Evolutionary conservation across 2,113 vertebrate genomes (phyloP).

Genomic region (Hippopotamus amphibius): DNA sequence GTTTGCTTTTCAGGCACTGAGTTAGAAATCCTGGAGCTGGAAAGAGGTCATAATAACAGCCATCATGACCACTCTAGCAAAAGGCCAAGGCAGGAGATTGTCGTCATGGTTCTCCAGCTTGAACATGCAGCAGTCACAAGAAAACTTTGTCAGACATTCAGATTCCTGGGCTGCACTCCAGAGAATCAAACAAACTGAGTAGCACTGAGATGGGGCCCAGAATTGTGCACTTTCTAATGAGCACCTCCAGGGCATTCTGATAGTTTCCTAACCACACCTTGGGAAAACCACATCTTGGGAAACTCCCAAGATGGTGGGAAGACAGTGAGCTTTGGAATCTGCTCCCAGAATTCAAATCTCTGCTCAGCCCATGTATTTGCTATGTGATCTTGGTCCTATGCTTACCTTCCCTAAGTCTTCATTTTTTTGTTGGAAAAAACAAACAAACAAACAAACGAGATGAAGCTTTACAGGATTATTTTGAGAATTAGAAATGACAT

Average conservation of each 20-base stretch:
- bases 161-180: neutral
- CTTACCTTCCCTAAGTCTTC: neutral
- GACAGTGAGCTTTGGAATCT: neutral
- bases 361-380: neutral
- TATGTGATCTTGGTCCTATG: neutral
- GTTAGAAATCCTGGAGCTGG: neutral
- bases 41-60: neutral
- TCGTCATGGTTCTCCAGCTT: neutral
- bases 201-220: neutral
- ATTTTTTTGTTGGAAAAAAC: neutral
- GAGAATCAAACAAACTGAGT: neutral
- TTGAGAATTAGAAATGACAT: slow-evolving; percentile 37
- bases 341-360: neutral
- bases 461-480: slow-evolving; percentile 1
- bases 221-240: neutral
- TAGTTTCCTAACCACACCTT: neutral
- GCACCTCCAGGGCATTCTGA: neutral
- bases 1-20: neutral
- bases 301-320: neutral
- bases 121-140: neutral
- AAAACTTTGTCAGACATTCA: neutral
- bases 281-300: slow-evolving; percentile 2
- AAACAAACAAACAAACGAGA: neutral
- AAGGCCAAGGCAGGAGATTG: neutral
- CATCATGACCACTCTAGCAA: neutral